Conservation (phyloP, 2,797 vertebrate genomes). For the Rhincodon typus region DNA sequence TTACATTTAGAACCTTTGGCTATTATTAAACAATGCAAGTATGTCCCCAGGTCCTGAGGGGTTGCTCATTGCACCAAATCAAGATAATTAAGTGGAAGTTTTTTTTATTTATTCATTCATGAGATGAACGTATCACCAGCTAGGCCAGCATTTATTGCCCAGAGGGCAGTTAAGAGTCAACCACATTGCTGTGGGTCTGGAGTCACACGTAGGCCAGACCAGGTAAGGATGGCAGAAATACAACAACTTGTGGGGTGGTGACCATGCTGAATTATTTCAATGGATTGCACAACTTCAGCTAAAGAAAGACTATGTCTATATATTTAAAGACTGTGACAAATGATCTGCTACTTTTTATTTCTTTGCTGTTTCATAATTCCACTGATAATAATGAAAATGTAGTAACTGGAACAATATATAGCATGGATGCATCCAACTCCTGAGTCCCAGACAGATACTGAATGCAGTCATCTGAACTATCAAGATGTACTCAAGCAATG, state of each 20-base stretch:
- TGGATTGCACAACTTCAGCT: background rate
- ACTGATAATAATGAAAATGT: background rate
- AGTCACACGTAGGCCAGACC: too few species aligned
- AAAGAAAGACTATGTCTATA: background rate
- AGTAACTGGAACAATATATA: background rate
- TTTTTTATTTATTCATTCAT: too few species aligned
- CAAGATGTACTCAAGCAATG: background rate
- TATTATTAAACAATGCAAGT: background rate
- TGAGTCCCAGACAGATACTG: background rate
- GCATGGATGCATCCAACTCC: background rate
- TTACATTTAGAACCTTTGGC: background rate
- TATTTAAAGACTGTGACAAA: background rate
- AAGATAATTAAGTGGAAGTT: background rate
- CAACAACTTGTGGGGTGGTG: background rate
- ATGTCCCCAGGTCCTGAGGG: background rate
- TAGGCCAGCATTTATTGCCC: too few species aligned
- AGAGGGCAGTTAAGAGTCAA: too few species aligned
- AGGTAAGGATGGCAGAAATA: background rate
- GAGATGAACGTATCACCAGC: too few species aligned
- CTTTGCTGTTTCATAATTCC: background rate
- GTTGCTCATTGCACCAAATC: background rate
- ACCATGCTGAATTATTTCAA: background rate
- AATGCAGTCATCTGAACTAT: background rate
- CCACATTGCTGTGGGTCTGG: too few species aligned
- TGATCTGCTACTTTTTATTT: background rate